Evolutionary conservation across 2,888 invertebrate species (phyloP).

Genomic region (Pammene fasciana): DNA sequence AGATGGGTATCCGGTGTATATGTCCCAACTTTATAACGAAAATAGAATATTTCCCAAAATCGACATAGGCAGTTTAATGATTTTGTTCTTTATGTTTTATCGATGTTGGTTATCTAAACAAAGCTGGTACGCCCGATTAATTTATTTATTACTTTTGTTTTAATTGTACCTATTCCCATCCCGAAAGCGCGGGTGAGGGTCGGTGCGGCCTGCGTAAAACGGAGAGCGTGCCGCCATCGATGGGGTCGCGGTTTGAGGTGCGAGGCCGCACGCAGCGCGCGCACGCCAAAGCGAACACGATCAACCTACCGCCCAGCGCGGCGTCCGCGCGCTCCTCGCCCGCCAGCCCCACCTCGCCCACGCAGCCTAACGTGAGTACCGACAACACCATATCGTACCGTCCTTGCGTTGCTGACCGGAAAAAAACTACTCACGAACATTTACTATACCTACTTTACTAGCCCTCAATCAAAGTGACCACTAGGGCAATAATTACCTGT

Average conservation of each 20-base stretch:
- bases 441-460: no score
- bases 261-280: constrained; percentile 70
- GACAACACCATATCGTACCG: no score
- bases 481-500: no score
- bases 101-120: constrained; percentile 4
- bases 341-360: constrained; percentile 72
- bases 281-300: constrained; percentile 83
- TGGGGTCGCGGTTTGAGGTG: constrained; percentile 67
- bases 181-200: constrained; percentile 67
- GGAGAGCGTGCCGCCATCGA: constrained; percentile 72
- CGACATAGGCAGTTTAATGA: neutral
- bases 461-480: no score
- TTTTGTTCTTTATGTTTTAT: neutral
- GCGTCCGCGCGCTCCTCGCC: constrained; percentile 52
- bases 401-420: neutral
- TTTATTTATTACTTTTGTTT: constrained; percentile 59
- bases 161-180: constrained; percentile 64
- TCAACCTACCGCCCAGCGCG: constrained; percentile 82
- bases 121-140: constrained; percentile 65
- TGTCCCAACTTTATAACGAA: no score
- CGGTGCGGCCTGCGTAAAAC: constrained; percentile 76
- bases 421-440: neutral
- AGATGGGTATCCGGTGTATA: no score
- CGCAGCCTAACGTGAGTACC: constrained; percentile 72
- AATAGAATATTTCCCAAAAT: no score